Evolutionary conservation across 2,888 invertebrate species (phyloP), one percentile per base, ranked within the genome.

Genomic region (Cantharis rustica): DNA sequence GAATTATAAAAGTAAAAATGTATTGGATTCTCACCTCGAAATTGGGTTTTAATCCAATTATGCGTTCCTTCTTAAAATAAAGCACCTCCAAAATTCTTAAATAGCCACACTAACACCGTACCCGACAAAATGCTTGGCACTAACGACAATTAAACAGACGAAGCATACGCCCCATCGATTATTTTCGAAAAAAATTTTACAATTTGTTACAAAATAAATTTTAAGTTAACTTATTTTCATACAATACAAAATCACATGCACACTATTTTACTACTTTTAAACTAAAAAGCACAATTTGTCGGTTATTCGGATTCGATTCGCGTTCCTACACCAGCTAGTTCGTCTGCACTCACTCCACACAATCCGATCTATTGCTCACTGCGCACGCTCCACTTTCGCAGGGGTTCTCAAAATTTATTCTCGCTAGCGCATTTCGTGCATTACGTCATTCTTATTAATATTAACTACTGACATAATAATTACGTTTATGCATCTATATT

Each of bases 131-230:
- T 75, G 79, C 76, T 80, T 71, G 75, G 68, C 79, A 79, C 77
- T 80, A 80, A 79, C 79, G 79, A 79, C 78, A 77, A 47, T 78
- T 70, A 79, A 82, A 83, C 83, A 81, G 80, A 79, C 79, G 79
- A 82, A 85, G 86, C 85, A 85, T 85, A 86, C 86, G 86, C 85
- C 85, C 85, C 86, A 86, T 86, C 83, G 84, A 84, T 84, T 81
- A 77, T 77, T 75, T 75, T 68, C 73, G 71, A 76, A 72, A 76
- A 73, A 78, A 74, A 68, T 47, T 72, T 62, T 72, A 62, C 73
- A 68, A 69, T 72, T 71, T 63, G 68, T 15, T 26, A 31, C 69
- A 20, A 66, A 66, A 20, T 20, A 66, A 66, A 66, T 20, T 66
- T 20, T 20, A 20, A n/a, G 16, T 13, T 17, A 20, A 66, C 17